Evolutionary conservation across 1,140 invertebrate species (phyloP), one percentile per base, ranked within the genome.

Genomic region (Cheumatopsyche charites): DNA sequence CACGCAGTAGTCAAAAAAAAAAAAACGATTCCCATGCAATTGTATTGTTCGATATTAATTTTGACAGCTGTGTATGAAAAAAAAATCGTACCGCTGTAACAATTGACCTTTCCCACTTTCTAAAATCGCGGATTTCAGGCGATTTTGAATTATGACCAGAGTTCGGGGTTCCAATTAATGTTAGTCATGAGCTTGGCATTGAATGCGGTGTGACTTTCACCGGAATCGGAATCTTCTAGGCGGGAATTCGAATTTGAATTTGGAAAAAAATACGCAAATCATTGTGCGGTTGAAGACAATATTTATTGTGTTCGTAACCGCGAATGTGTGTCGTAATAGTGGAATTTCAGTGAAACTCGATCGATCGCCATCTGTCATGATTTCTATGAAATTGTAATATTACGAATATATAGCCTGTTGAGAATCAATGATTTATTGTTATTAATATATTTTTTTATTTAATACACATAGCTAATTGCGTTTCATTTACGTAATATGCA

Each of bases 31-130:
- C 55, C 21, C 55, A 58, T 13, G 55, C 55, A 58, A 58, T 58
- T 58, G 55, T 23, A 58, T 58, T 58, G 55, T 58, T 6, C 19
- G 7, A 1, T 17, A 52, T 19, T 17, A 17, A 52, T 58, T 58
- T 23, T 12, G 21, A 23, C 11, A n/a, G 11, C 11, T 15, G 43
- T 47, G 13, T 47, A 47, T 15, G 11, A 47, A 47, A 47, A 47
- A 47, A 47, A 47, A 47, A 47, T 47, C 7, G 23, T 25, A 58
- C 55, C 0, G 25, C 25, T 26, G 55, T n/a, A 21, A 58, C 23
- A 58, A 58, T 19, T 58, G 55, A 58, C 55, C 55, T 58, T 36
- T 17, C 55, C 6, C 55, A 58, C 55, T 58, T 58, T 58, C 55
- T 58, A 58, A 58, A 58, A 25, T 58, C 23, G 55, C 55, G 7